These are phyloP conservation scores for Stenolophus ochropezus DNA, from an alignment of 2,888 invertebrate species.

Conservation along the genomic window DNA sequence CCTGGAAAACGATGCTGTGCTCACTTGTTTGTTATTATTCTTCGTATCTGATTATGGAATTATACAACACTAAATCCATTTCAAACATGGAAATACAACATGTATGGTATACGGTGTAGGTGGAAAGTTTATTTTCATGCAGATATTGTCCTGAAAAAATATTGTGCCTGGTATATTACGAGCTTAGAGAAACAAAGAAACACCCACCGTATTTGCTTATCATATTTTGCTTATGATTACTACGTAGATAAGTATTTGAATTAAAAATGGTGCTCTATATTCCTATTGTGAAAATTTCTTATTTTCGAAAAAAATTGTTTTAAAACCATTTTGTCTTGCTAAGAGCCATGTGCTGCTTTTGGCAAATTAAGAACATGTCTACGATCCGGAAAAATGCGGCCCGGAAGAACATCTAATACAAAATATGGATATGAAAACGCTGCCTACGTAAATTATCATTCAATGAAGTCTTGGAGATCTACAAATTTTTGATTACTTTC, in stretches of 20 bases:
- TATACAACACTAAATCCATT: background rate
- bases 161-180: background rate
- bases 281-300: background rate
- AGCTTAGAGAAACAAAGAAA: background rate
- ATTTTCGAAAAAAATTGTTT: background rate
- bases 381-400: no score
- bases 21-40: constrained; percentile 11
- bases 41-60: constrained; percentile 21
- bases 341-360: background rate
- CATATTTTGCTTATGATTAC: background rate
- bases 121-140: background rate
- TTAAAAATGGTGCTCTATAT: background rate
- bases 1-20: constrained; percentile 20
- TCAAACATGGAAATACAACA: constrained; percentile 4
- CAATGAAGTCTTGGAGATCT: no score
- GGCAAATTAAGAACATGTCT: no score
- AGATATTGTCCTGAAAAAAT: background rate
- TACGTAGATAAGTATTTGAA: background rate
- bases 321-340: background rate
- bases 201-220: background rate
- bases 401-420: no score
- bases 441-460: no score
- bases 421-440: no score
- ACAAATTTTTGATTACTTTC: no score
- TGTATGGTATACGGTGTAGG: no score